Base-by-base conservation (phyloP, 2,113 vertebrate species). In the Rhinoderma darwinii region DNA sequence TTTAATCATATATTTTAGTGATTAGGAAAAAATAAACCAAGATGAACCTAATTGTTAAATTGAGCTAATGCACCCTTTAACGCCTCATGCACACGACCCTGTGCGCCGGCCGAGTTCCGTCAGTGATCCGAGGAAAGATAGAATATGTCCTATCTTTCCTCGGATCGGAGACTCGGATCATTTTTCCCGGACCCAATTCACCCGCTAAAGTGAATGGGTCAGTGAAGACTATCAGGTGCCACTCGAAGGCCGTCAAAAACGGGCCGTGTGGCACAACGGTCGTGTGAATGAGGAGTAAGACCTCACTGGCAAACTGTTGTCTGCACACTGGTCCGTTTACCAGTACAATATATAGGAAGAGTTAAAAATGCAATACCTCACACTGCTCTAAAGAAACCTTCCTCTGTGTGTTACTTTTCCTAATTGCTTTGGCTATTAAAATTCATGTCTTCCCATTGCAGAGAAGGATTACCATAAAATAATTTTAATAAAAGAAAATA, bases 361-460 rank as follows among this genome's bases (percentile, higher is more conserved):
- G 78, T 81, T 61, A 81, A 61, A 61, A 81, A n/a, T 63, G 20
- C 41, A 81, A 41, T 30, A 78, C 78, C 78, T 81, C 56, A 41
- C 39, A 37, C 32, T 27, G 78, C n/a, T 59, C 56, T 81, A 7
- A 41, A 54, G 78, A 81, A 81, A 81, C 32, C 12, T 61, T 59
- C 22, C 39, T 41, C 54, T 61, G 32, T 61, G 35, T 35, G 77
- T 61, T 27, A 56, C 78, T 63, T 35, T 18, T 47, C 30, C 81
- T 83, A 47, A 83, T 50, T 83, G 61, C 59, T 70, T 82, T 70
- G 44, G 81, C 39, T 83, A 83, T 83, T 83, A 70, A 83, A 83
- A 83, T 83, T 83, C 81, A 83, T 70, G 59, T 83, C 81, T 83
- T 83, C n/a, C 63, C 43, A 47, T 70, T 83, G 61, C 80, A 66